Conservation (phyloP, 2,888 invertebrate genomes). For the Parelbella ahira region DNA sequence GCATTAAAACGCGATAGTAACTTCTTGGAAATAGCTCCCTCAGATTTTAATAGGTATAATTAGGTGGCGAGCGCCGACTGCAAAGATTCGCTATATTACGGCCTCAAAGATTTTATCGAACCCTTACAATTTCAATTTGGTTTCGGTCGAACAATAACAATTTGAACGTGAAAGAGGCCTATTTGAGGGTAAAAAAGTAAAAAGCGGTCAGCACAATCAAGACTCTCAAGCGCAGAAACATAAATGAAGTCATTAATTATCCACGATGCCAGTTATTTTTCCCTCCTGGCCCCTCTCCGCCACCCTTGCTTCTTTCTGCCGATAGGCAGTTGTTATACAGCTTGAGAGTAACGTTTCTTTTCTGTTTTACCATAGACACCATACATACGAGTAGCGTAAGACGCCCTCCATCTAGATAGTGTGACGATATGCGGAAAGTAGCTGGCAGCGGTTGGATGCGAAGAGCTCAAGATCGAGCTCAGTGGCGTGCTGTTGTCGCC, state of each 20-base stretch:
- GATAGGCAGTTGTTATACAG: constrained; percentile 31
- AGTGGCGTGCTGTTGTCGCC: too few species aligned
- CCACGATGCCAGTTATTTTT: constrained; percentile 72
- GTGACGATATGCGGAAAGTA: too few species aligned
- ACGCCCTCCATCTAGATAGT: too few species aligned
- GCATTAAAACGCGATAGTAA: constrained; percentile 7
- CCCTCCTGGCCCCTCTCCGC: constrained; percentile 38
- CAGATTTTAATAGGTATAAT: constrained; percentile 17
- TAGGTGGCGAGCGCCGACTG: constrained; percentile 9
- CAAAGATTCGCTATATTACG: constrained; percentile 16
- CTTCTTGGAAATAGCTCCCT: constrained; percentile 11
- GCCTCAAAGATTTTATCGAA: constrained; percentile 43
- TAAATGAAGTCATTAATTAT: constrained; percentile 80
- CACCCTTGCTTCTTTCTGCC: constrained; percentile 35
- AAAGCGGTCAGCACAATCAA: constrained; percentile 69
- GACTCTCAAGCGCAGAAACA: constrained; percentile 77
- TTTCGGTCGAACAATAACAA: constrained; percentile 64
- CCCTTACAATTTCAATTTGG: constrained; percentile 61
- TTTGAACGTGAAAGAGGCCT: constrained; percentile 64
- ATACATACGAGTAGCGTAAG: too few species aligned
- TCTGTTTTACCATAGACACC: too few species aligned
- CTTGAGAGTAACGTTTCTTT: too few species aligned
- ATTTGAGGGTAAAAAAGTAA: constrained; percentile 32
- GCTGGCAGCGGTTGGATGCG: too few species aligned
- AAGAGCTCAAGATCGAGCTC: too few species aligned